Base-by-base conservation (phyloP, 2,797 vertebrate species). In the Cuculus canorus region DNA sequence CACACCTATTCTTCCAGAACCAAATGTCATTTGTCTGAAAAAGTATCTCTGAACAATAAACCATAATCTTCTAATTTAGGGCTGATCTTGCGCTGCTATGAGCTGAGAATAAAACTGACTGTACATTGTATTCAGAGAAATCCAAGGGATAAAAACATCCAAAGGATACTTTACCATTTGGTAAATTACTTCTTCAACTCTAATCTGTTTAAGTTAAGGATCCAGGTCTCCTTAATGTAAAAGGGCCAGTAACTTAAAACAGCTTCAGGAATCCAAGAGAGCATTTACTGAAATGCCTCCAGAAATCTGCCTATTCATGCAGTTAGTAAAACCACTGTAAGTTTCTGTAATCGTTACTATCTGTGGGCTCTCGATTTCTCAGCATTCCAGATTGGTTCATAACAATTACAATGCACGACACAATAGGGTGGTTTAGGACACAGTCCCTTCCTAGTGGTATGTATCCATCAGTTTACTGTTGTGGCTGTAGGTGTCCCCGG, bases 1-100 rank as follows among this genome's bases (percentile, higher is more conserved):
- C 77, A 90, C 85, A 90, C 90, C 85, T 95, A 75, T 88, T 94
- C 79, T 91, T 89, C 77, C 39, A 65, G 85, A 87, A 76, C 63
- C 28, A 33, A 79, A 79, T 47, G 64, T 27, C n/a, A 11, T 85
- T 84, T n/a, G 27, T 61, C 63, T 94, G 56, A 68, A 91, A 33
- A 85, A 93, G 39, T 37, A 64, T 77, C 59, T 84, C 64, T 63
- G 54, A 87, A 72, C 47, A 27, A 35, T 41, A 54, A 70, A 82
- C 22, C 4, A 7, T 52, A 52, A n/a, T 59, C 77, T 90, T 65
- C 17, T 77, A 8, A 85, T 82, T 60, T 11, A 66, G 32, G 41
- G 32, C 35, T 43, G 41, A 50, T 59, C 23, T 78, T 75, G n/a
- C 30, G 59, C 47, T 77, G 53, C 41, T 53, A 22, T 85, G 43